Evolutionary conservation across 2,797 vertebrate genomes (phyloP), one percentile per base, ranked within the genome.

Genomic region (Enteromius unitaeniatus): DNA sequence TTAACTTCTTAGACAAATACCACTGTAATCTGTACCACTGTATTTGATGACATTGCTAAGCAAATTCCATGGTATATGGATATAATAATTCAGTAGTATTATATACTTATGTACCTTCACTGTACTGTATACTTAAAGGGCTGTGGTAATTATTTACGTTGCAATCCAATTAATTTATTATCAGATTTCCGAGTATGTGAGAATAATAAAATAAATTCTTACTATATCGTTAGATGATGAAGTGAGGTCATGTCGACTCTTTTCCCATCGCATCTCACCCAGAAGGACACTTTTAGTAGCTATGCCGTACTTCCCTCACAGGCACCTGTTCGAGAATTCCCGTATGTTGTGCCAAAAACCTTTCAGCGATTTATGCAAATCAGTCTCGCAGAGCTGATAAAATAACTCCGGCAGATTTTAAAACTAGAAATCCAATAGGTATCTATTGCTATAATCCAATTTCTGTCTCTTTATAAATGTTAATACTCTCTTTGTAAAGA

Each of bases 291-390:
- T 74, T 37, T 31, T 45, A 10, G n/a, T 28, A 14, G 6, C 11
- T 26, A 42, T 21, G n/a, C 68, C 47, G 53, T 70, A 62, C 45
- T 47, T n/a, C 11, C 8, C 13, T 14, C 7, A 37, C 6, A 76
- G 34, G 7, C 14, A 42, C 11, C 6, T 17, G 21, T 6, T 51
- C 14, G 14, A 67, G 70, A 10, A 67, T 64, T 40, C 40, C 55
- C 58, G 60, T 67, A 67, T 19, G 21, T 28, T 81, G 11, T 14
- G 31, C 5, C 14, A 13, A 31, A n/a, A 11, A 31, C 49, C 31
- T 82, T 51, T 31, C 31, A 55, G 49, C 34, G 64, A 83, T 77
- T 45, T 78, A 78, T 69, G 23, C 15, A 69, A 78, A 77, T 83
- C 14, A n/a, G 37, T 28, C 26, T 58, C 23, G 10, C 62, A 45